Percentiles rank a stretch among this genome's conserved stretches.
These are phyloP conservation scores for Aquatica leii DNA, from an alignment of 2,888 invertebrate genomes.

Conservation along the genomic window DNA sequence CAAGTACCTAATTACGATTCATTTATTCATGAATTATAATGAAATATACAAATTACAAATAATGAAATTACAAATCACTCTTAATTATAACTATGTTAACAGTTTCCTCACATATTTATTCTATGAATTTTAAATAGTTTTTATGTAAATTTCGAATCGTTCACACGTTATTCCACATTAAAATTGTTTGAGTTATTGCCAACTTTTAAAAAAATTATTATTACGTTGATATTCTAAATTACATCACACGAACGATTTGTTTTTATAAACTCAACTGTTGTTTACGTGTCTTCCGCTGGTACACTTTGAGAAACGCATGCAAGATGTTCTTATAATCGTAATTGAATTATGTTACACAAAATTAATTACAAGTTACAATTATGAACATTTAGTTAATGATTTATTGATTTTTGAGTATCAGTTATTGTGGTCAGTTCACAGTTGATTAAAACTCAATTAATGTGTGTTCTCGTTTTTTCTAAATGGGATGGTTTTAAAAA, in stretches of 20 bases:
- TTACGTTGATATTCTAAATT: too few species aligned
- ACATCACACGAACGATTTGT: too few species aligned
- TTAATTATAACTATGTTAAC: slow-evolving; percentile 37
- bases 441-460: slow-evolving; percentile 12
- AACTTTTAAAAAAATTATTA: slow-evolving; percentile 10
- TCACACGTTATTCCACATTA: slow-evolving; percentile 45
- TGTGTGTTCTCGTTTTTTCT: slow-evolving; percentile 2
- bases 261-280: too few species aligned
- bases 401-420: background rate
- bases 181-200: slow-evolving; percentile 19
- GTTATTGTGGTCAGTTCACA: slow-evolving; percentile 6
- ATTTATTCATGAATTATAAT: slow-evolving; percentile 33
- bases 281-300: too few species aligned
- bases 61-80: slow-evolving; percentile 31
- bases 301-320: background rate
- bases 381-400: background rate
- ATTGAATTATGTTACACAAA: background rate
- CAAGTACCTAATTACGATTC: slow-evolving; percentile 27
- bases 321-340: slow-evolving; percentile 10
- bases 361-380: background rate
- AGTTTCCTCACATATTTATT: slow-evolving; percentile 41
- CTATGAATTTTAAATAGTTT: slow-evolving; percentile 46
- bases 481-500: slow-evolving; percentile 3
- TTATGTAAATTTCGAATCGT: slow-evolving; percentile 46
- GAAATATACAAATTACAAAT: slow-evolving; percentile 31